A percentile compares a stretch with the other conserved stretches of the same genome.
These are phyloP conservation scores for Nomada ruficornis DNA, from an alignment of 2,888 invertebrate genomes.

Conservation along the genomic window DNA sequence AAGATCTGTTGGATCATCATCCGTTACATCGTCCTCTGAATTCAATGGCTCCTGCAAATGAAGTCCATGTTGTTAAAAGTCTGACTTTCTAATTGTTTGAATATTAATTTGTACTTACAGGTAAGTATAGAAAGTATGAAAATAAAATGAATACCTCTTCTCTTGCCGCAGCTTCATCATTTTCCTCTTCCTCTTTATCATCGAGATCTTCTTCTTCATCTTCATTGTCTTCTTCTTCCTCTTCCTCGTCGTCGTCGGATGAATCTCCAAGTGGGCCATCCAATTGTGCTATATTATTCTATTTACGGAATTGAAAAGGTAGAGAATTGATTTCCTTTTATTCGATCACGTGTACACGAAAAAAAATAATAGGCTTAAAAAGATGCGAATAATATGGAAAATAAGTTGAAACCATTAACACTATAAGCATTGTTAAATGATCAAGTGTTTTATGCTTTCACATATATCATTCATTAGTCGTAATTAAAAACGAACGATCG, in stretches of 20 bases:
- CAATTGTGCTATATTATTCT: conserved; percentile 84
- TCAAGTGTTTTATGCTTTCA: too few species aligned
- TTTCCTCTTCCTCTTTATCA: conserved; percentile 84
- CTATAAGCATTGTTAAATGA: not conserved
- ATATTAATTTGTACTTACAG: not conserved
- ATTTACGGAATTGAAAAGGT: conserved; percentile 43
- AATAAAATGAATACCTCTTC: conserved; percentile 78
- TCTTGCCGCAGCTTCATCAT: conserved; percentile 81
- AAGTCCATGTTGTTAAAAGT: conserved; percentile 4
- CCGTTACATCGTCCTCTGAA: conserved; percentile 98
- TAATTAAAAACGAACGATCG: too few species aligned
- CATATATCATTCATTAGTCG: too few species aligned
- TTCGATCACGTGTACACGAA: not conserved
- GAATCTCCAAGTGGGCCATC: conserved; percentile 89
- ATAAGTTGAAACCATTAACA: not conserved
- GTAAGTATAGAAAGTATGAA: not conserved
- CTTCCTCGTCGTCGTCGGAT: conserved; percentile 91
- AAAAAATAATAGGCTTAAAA: not conserved
- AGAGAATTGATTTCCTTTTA: not conserved
- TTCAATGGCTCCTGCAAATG: conserved; percentile 93
- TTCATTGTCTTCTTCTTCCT: conserved; percentile 87
- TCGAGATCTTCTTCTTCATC: conserved; percentile 85
- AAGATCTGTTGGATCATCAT: conserved; percentile 96
- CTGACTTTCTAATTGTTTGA: not conserved
- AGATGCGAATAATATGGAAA: not conserved